Conservation (phyloP, 2,888 invertebrate genomes). For the Tiphia femorata region DNA sequence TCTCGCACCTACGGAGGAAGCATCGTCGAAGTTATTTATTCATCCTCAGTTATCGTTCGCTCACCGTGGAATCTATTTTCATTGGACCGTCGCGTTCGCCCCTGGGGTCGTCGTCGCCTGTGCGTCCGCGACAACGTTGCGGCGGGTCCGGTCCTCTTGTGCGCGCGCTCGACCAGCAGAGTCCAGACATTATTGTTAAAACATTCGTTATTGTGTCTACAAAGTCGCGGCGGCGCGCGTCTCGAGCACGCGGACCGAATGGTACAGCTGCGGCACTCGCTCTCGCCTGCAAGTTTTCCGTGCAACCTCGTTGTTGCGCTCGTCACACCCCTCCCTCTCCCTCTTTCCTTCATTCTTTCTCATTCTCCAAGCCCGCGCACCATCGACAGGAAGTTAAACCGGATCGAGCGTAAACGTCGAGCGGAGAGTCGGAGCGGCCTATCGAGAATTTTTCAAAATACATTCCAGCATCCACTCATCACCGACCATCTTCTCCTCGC, state of each 20-base stretch:
- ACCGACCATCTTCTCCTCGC: too few species aligned
- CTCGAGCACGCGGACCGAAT: constrained; percentile 4
- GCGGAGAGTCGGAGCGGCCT: not conserved
- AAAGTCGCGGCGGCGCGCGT: constrained; percentile 14
- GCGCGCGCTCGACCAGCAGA: too few species aligned
- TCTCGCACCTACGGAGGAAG: too few species aligned
- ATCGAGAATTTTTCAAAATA: too few species aligned
- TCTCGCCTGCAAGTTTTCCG: too few species aligned
- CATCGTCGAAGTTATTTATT: too few species aligned
- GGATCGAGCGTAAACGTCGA: constrained; percentile 8
- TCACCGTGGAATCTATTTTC: too few species aligned
- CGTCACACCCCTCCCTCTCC: constrained; percentile 14
- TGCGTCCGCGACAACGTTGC: constrained; percentile 3
- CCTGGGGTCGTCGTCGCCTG: too few species aligned
- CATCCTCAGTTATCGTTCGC: too few species aligned
- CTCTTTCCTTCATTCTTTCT: constrained; percentile 1
- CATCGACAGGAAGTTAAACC: constrained; percentile 9
- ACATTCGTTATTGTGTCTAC: constrained; percentile 39
- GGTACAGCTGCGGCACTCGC: constrained; percentile 41
- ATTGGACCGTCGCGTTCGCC: too few species aligned
- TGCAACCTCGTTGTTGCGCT: too few species aligned
- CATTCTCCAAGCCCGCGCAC: not conserved
- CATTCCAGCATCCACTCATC: too few species aligned
- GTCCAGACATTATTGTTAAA: constrained; percentile 27
- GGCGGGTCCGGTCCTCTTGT: constrained; percentile 20